Base-by-base conservation (phyloP, 1,140 invertebrate species). In the Nephotettix cincticeps region DNA sequence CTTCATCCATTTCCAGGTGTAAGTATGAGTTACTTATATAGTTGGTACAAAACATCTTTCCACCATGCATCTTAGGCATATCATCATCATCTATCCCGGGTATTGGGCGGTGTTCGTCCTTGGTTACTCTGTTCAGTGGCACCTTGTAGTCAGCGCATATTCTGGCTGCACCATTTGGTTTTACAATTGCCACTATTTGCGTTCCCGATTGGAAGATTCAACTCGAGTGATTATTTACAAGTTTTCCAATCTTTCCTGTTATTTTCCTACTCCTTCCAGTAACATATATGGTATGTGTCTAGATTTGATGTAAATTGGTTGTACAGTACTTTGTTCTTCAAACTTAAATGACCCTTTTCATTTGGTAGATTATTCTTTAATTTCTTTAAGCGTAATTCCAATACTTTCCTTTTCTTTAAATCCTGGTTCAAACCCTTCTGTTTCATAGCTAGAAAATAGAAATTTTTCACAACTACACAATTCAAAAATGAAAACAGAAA, bases 141-240 rank as follows among this genome's bases (percentile, higher is more conserved):
- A 54, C 47, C 23, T 54, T 19, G 19, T 54, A 54, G 19, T 54
- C 47, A 11, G 47, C 47, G 19, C 47, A 54, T 6, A 54, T 11
- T 21, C 47, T 54, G 9, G 23, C 47, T 54, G 47, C 13, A 11
- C 47, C 47, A 4, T 54, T 54, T 54, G 47, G 47, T 54, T 11
- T 54, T 11, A 54, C 9, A 21, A 19, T 21, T 4, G 83, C 99
- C 99, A 54, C 47, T 11, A 6, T 54, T 6, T 11, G 47, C 4
- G 47, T 54, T 21, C 6, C 47, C 47, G 23, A 19, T 54, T 21
- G 13, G 47, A 54, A n/a, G 47, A 54, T n/a, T 54, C 47, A 4
- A 54, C 47, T 21, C 23, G 6, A 11, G 6, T 54, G 19, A 54
- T 54, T 6, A 54, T 54, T 14, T 21, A 11, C 23, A 54, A 54